Percentiles rank a stretch among this genome's conserved stretches.
phyloP scores from a whole-genome alignment of 2,797 vertebrate species.

The Astyanax mexicanus region DNA sequence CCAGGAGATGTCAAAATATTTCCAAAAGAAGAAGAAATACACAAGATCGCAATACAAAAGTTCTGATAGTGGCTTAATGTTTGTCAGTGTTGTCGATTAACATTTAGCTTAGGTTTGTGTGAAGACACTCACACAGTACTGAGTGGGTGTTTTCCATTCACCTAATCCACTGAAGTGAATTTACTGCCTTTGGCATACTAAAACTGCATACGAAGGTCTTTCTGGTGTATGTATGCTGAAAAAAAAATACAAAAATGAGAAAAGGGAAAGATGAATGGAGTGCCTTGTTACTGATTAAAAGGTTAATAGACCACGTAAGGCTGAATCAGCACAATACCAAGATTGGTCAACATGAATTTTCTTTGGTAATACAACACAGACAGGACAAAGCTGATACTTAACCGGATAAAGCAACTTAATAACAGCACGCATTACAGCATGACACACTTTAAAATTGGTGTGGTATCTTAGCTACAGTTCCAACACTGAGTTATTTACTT shows the following conservation, averaged over 20 bases:
- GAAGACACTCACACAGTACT: no score
- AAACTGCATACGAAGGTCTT: conserved; percentile 18
- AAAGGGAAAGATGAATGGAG: conserved; percentile 51
- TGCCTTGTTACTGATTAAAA: conserved; percentile 75
- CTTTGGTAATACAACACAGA: conserved; percentile 38
- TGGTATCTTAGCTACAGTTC: not conserved
- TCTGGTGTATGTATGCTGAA: not conserved
- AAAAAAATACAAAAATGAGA: not conserved
- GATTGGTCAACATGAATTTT: conserved; percentile 54
- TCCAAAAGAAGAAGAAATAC: no score
- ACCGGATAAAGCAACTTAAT: conserved; percentile 26
- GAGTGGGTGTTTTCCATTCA: not conserved
- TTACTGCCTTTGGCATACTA: not conserved
- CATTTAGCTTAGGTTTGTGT: no score
- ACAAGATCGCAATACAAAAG: no score
- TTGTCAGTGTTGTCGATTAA: no score
- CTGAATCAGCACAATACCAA: conserved; percentile 76
- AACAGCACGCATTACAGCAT: not conserved
- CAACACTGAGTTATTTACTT: conserved; percentile 13
- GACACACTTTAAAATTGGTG: not conserved
- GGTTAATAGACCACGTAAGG: conserved; percentile 72
- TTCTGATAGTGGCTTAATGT: no score
- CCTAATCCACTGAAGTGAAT: not conserved
- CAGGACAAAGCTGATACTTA: conserved; percentile 21
- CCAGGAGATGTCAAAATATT: no score